Conservation (phyloP, 2,888 invertebrate genomes). For the Nomada lathburiana region DNA sequence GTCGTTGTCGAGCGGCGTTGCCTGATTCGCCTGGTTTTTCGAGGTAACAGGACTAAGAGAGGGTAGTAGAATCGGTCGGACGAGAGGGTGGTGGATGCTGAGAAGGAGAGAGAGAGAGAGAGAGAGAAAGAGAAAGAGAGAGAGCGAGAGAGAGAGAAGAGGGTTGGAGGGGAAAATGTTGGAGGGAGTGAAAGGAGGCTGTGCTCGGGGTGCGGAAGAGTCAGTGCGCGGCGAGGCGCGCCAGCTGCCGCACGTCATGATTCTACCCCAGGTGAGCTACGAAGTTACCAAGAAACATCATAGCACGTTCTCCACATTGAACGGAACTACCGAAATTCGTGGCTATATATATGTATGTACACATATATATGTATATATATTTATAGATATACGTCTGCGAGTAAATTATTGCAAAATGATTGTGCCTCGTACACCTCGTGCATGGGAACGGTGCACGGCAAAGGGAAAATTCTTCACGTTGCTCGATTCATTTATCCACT, state of each 20-base stretch:
- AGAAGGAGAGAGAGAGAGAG: constrained; percentile 15
- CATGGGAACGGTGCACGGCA: constrained; percentile 36
- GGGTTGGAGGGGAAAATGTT: constrained; percentile 8
- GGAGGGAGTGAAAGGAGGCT: constrained; percentile 65
- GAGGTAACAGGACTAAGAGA: constrained; percentile 18
- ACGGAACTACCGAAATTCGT: constrained; percentile 62
- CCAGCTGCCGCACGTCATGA: constrained; percentile 84
- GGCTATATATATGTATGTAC: constrained; percentile 14
- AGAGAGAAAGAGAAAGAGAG: constrained; percentile 5
- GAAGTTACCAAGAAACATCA: constrained; percentile 65
- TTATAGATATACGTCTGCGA: neutral
- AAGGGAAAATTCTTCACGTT: constrained; percentile 5
- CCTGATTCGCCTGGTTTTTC: constrained; percentile 37
- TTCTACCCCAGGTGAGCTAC: constrained; percentile 82
- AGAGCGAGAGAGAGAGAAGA: constrained; percentile 19
- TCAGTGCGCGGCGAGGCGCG: constrained; percentile 84
- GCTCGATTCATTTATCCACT: constrained; percentile 12
- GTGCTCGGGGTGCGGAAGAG: constrained; percentile 78
- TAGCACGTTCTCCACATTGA: constrained; percentile 53
- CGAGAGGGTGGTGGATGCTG: constrained; percentile 33
- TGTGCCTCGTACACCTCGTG: constrained; percentile 29
- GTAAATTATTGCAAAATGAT: constrained; percentile 10
- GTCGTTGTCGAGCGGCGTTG: constrained; percentile 35
- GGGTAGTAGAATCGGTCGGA: constrained; percentile 38
- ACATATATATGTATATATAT: neutral